Conservation (phyloP, 2,113 vertebrate species). For the Pseudonaja textilis region DNA sequence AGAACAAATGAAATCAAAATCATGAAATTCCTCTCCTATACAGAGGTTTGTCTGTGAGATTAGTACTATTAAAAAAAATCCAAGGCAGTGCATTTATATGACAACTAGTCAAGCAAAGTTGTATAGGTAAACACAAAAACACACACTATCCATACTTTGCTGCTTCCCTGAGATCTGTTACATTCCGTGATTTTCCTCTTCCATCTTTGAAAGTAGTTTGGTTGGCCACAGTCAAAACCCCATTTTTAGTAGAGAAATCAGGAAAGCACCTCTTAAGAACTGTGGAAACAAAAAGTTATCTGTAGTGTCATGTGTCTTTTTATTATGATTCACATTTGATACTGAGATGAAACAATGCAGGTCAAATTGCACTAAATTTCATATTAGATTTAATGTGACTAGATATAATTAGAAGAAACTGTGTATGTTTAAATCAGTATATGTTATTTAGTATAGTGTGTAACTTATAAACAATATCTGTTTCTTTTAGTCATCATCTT, state of each 20-base stretch:
- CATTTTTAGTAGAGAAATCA: constrained; percentile 86
- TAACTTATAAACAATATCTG: background rate
- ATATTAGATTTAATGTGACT: background rate
- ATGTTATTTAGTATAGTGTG: background rate
- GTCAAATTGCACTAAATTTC: background rate
- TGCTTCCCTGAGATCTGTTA: constrained; percentile 82
- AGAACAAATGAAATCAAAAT: background rate
- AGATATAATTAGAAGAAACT: background rate
- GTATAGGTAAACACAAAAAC: background rate
- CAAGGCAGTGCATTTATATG: background rate
- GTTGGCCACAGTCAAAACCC: constrained; percentile 82
- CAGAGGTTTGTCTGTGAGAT: background rate
- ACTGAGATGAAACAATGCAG: background rate
- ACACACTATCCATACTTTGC: constrained; percentile 79
- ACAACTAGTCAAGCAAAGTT: background rate
- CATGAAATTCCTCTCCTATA: background rate
- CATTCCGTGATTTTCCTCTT: constrained; percentile 75
- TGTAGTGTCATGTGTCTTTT: background rate
- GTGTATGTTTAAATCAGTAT: constrained; percentile 12
- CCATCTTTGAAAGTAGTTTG: constrained; percentile 84
- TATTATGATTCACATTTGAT: background rate
- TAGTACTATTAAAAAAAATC: background rate
- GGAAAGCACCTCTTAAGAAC: constrained; percentile 95
- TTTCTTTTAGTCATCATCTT: background rate
- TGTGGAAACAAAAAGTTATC: constrained; percentile 59